Evolutionary conservation across 53 echinoderm and acorn worm genomes (phyloP).

Genomic region (Antedon mediterranea): DNA sequence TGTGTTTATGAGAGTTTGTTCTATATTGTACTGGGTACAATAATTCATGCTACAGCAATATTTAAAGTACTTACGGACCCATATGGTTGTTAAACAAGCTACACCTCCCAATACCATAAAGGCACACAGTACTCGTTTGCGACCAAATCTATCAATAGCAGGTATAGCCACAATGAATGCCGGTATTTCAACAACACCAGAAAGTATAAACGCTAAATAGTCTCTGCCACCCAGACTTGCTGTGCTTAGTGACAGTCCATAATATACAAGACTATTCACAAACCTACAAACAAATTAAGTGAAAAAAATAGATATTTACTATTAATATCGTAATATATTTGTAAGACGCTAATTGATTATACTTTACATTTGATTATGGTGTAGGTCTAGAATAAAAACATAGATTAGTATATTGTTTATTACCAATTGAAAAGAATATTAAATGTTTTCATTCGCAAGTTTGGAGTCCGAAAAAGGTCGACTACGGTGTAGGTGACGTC

Average conservation of each 20-base stretch:
- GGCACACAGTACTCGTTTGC: conserved; percentile 7
- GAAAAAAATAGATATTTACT: too few relatives aligned
- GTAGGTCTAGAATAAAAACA: too few relatives aligned
- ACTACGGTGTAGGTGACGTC: not conserved
- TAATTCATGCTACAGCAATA: too few relatives aligned
- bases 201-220: conserved; percentile 33
- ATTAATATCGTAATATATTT: too few relatives aligned
- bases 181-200: conserved; percentile 43
- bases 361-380: too few relatives aligned
- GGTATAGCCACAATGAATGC: conserved; percentile 20
- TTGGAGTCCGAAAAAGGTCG: not conserved
- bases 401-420: too few relatives aligned
- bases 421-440: conserved; percentile 11
- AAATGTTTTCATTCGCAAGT: not conserved
- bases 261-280: conserved; percentile 36
- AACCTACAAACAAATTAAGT: conserved; percentile 13
- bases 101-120: conserved; percentile 47
- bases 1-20: too few relatives aligned
- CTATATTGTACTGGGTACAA: too few relatives aligned
- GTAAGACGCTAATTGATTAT: too few relatives aligned
- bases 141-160: conserved; percentile 19
- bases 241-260: conserved; percentile 39
- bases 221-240: conserved; percentile 29
- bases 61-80: conserved; percentile 59
- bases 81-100: conserved; percentile 48